Evolutionary conservation across 2,888 invertebrate genomes (phyloP).

Genomic region (Noctuana brunneofusca): DNA sequence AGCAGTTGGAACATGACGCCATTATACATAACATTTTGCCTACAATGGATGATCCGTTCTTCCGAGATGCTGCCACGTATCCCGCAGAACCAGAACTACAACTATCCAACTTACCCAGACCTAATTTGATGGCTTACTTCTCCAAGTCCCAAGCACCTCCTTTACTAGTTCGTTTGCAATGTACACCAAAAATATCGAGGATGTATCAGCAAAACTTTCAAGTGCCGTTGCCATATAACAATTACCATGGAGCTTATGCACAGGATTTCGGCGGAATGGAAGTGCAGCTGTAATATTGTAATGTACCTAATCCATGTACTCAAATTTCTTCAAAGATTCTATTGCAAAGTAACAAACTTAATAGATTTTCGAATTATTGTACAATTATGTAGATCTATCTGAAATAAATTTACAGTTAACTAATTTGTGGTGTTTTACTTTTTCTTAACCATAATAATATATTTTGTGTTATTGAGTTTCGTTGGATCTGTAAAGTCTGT

Average conservation of each 20-base stretch:
- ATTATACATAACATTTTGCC: conserved; percentile 68
- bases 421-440: too few relatives aligned
- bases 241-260: background rate
- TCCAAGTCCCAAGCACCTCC: conserved; percentile 18
- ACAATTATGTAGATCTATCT: too few relatives aligned
- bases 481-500: too few relatives aligned
- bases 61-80: conserved; percentile 42
- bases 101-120: background rate
- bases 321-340: too few relatives aligned
- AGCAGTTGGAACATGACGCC: conserved; percentile 58
- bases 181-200: conserved; percentile 54
- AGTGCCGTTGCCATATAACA: conserved; percentile 19
- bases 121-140: conserved; percentile 23
- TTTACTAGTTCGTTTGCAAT: conserved; percentile 56
- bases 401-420: too few relatives aligned
- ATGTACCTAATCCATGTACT: too few relatives aligned
- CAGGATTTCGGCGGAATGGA: background rate
- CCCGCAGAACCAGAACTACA: background rate
- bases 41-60: conserved; percentile 62
- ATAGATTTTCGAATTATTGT: too few relatives aligned
- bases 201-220: conserved; percentile 8
- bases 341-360: too few relatives aligned
- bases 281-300: background rate
- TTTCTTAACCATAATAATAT: too few relatives aligned
- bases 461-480: too few relatives aligned